Percentiles rank a stretch among this genome's conserved stretches.
phyloP scores from a whole-genome alignment of 2,113 vertebrate genomes.

The Ochotona princeps region DNA sequence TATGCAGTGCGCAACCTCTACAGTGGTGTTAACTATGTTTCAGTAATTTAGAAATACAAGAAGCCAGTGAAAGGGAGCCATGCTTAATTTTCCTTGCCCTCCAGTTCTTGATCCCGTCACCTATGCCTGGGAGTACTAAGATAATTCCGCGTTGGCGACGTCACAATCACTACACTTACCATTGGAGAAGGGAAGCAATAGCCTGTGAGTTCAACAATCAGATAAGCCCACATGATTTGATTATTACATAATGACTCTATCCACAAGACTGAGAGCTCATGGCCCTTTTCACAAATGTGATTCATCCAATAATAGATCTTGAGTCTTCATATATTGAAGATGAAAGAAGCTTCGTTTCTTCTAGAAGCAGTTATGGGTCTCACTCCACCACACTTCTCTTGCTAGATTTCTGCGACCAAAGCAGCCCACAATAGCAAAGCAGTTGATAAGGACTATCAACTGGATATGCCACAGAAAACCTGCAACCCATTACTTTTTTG shows the following conservation, averaged over 20 bases:
- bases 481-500: background rate
- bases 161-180: background rate
- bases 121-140: background rate
- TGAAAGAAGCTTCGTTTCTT: background rate
- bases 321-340: background rate
- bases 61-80: background rate
- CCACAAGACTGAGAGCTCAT: background rate
- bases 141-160: background rate
- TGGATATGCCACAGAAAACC: background rate
- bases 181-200: background rate
- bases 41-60: background rate
- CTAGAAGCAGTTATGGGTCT: background rate
- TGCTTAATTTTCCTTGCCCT: constrained; percentile 3
- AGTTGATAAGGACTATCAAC: background rate
- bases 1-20: background rate
- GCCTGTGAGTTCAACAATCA: background rate
- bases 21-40: background rate
- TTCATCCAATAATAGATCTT: background rate
- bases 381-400: no score
- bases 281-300: background rate
- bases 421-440: background rate
- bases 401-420: background rate
- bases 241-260: background rate
- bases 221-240: background rate
- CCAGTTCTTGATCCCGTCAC: background rate